Conservation (phyloP, 2,888 invertebrate species). For the Diogma glabrata region DNA sequence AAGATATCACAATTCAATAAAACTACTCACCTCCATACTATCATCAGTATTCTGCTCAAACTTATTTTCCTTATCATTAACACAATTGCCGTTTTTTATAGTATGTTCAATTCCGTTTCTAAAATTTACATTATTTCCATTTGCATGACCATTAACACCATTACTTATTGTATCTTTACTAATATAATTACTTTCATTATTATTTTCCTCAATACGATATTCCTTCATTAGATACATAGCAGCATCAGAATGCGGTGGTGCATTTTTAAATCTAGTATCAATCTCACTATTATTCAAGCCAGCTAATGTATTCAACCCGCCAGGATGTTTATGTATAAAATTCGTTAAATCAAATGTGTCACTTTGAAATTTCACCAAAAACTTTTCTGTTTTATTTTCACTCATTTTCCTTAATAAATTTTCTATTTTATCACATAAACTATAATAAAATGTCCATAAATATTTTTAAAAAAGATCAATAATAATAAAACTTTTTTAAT, state of each 20-base stretch:
- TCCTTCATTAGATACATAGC: constrained; percentile 35
- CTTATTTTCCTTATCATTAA: not conserved
- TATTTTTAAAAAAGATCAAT: too few relatives aligned
- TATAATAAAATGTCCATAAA: too few relatives aligned
- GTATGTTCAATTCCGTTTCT: not conserved
- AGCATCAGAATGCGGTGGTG: constrained; percentile 34
- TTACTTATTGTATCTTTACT: not conserved
- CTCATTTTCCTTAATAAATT: not conserved
- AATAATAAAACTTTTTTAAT: too few relatives aligned
- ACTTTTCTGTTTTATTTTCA: constrained; percentile 18
- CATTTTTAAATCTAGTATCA: constrained; percentile 29
- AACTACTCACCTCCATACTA: constrained; percentile 4
- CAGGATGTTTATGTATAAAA: constrained; percentile 62
- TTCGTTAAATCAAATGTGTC: constrained; percentile 49
- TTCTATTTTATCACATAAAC: not conserved
- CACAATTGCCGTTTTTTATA: too few relatives aligned
- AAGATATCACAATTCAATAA: not conserved
- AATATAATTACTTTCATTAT: constrained; percentile 2
- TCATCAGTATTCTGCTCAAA: not conserved
- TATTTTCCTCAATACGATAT: constrained; percentile 20
- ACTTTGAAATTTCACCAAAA: constrained; percentile 36
- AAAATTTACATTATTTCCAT: not conserved
- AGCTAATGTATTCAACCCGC: constrained; percentile 53
- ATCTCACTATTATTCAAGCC: constrained; percentile 28
- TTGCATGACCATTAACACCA: not conserved